Evolutionary conservation across 1,140 invertebrate species (phyloP), one percentile per base, ranked within the genome.

Genomic region (Magallana gigas): DNA sequence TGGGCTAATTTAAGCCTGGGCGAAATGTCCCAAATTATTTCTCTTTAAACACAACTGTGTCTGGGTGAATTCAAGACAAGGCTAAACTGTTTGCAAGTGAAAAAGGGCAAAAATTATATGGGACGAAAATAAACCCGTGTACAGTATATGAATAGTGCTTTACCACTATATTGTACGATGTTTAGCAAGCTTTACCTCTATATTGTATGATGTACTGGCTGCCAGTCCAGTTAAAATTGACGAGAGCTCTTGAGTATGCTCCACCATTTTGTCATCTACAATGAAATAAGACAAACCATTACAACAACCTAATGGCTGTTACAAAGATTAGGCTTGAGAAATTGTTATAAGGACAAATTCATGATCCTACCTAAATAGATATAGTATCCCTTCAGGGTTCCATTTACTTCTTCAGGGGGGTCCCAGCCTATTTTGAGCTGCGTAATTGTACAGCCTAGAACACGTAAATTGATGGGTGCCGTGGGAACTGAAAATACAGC

Each of bases 401-500:
- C 93, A 88, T 93, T 94, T 8, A 86, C 57, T 1, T 91, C 83
- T 36, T 92, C 88, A 1, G 94, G 94, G 9, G 93, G 92, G 56
- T 94, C 93, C 94, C 94, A 94, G 18, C 93, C 93, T 57, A 94
- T 89, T 88, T 94, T 94, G 14, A 94, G 87, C 87, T 94, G 93
- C 68, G 93, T 93, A 85, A 94, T 91, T 68, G 94, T 94, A 82
- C 85, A 88, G 23, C 92, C 94, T 62, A 94, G 76, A 14, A 94
- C 84, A 58, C 91, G 89, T 18, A 94, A 64, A 89, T 93, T 93
- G 57, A 87, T 85, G 11, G 93, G 93, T 60, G 92, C 88, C 56
- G 89, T 90, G 36, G 94, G 93, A 76, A 93, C 93, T 92, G 87
- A 16, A 48, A 86, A 83, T 16, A 71, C 18, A 71, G 23, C 8